Percentiles rank a stretch among this genome's conserved stretches.
These are phyloP conservation scores for Leuciscus waleckii DNA, from an alignment of 2,797 vertebrate genomes.

Conservation along the genomic window DNA sequence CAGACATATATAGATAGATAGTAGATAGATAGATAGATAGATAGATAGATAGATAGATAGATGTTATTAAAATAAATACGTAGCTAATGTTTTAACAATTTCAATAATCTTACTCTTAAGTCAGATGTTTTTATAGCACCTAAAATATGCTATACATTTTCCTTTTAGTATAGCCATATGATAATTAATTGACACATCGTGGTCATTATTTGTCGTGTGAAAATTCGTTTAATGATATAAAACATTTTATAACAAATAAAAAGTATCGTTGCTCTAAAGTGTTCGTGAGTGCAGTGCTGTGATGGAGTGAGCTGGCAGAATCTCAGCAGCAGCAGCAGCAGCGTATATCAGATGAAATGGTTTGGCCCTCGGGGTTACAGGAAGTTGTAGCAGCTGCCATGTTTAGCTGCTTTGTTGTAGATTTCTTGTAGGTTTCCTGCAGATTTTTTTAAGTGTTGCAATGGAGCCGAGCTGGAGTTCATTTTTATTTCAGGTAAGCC, in stretches of 20 bases:
- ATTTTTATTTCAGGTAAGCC: slow-evolving; percentile 82
- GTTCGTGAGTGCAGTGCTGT: slow-evolving; percentile 1
- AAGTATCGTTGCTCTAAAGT: background rate
- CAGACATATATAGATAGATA: too few species aligned
- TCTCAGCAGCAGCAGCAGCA: slow-evolving; percentile 39
- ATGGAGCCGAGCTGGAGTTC: slow-evolving; percentile 86
- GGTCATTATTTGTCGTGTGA: background rate
- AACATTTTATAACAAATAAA: background rate
- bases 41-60: too few species aligned
- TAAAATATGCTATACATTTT: background rate
- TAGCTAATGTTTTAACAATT: background rate
- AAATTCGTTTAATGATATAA: background rate
- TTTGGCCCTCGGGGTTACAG: slow-evolving; percentile 72
- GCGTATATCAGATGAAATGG: slow-evolving; percentile 57
- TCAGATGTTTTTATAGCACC: too few species aligned
- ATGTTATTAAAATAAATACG: too few species aligned
- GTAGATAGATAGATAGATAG: too few species aligned
- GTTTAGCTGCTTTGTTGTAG: slow-evolving; percentile 82
- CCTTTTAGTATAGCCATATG: background rate
- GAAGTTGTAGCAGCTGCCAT: slow-evolving; percentile 80
- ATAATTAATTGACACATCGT: background rate
- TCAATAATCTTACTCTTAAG: background rate
- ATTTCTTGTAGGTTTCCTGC: slow-evolving; percentile 56
- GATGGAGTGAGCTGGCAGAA: background rate
- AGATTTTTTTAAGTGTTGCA: slow-evolving; percentile 70